Evolutionary conservation across 1,140 invertebrate genomes (phyloP).

Genomic region (Chymomyza costata): DNA sequence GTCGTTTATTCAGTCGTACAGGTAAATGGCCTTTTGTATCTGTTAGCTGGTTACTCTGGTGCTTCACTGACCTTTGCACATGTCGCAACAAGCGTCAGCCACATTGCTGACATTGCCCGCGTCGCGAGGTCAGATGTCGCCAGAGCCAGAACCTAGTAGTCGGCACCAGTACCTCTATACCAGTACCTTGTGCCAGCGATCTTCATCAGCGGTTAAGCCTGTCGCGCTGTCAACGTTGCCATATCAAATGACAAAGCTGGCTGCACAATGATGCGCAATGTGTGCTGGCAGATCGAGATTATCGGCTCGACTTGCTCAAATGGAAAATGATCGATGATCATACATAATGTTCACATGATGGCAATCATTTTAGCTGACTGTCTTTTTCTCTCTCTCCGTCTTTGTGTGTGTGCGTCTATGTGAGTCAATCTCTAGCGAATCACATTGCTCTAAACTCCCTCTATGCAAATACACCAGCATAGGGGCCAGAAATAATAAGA

Average conservation of each 20-base stretch:
- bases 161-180: too few relatives aligned
- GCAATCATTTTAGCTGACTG: conserved; percentile 6
- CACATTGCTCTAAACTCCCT: too few relatives aligned
- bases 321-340: conserved; percentile 61
- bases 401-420: conserved; percentile 1
- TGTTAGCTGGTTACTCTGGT: neutral
- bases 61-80: conserved; percentile 57
- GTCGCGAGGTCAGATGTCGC: conserved; percentile 28
- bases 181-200: too few relatives aligned
- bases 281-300: conserved; percentile 43
- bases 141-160: conserved; percentile 17
- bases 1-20: conserved; percentile 2
- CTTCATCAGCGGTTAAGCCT: neutral
- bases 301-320: conserved; percentile 50
- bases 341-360: conserved; percentile 25
- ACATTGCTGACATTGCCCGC: neutral
- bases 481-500: too few relatives aligned
- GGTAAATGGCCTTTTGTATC: neutral
- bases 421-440: conserved; percentile 3
- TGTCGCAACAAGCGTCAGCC: conserved; percentile 32
- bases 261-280: conserved; percentile 38
- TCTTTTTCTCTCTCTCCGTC: neutral
- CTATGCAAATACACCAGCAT: too few relatives aligned
- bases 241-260: conserved; percentile 61
- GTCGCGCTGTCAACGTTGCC: conserved; percentile 49